phyloP scores from a whole-genome alignment of 2,113 vertebrate genomes.

The Callorhinus ursinus region DNA sequence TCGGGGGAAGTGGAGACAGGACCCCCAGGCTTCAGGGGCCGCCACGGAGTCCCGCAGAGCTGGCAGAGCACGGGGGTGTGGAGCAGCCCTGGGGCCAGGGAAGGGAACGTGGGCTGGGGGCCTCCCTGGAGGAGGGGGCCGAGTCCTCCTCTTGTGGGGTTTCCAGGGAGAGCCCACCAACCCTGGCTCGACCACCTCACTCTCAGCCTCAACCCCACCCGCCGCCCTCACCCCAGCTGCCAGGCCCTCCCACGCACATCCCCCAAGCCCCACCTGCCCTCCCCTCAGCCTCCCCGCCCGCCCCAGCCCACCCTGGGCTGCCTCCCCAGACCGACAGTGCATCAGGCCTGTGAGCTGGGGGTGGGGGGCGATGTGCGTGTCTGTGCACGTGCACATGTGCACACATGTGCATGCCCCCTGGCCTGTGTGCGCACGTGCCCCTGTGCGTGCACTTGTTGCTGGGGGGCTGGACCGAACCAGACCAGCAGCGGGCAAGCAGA shows the following conservation, averaged over 20 bases:
- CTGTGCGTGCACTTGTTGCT: too few relatives aligned
- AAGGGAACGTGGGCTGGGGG: neutral
- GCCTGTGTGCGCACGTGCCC: too few relatives aligned
- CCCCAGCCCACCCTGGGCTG: neutral
- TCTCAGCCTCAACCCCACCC: neutral
- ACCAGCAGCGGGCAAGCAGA: neutral
- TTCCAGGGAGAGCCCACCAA: neutral
- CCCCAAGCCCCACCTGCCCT: neutral
- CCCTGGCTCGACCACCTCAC: too few relatives aligned
- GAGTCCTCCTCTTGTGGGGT: neutral
- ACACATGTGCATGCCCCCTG: too few relatives aligned
- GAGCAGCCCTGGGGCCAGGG: neutral
- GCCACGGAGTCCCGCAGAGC: accelerated
- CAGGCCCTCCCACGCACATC: neutral
- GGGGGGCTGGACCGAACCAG: neutral
- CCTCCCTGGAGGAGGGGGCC: neutral
- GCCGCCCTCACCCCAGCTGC: neutral
- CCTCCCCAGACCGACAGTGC: neutral
- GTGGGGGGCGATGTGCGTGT: too few relatives aligned
- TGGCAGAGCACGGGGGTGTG: neutral
- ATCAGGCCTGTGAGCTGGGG: neutral
- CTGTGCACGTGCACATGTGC: neutral
- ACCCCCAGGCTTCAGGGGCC: too few relatives aligned
- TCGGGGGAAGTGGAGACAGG: neutral
- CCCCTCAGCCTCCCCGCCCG: neutral